A percentile compares a stretch with the other conserved stretches of the same genome.
Evolutionary conservation across 2,113 vertebrate species (phyloP).

Genomic region (Nothocercus julius): DNA sequence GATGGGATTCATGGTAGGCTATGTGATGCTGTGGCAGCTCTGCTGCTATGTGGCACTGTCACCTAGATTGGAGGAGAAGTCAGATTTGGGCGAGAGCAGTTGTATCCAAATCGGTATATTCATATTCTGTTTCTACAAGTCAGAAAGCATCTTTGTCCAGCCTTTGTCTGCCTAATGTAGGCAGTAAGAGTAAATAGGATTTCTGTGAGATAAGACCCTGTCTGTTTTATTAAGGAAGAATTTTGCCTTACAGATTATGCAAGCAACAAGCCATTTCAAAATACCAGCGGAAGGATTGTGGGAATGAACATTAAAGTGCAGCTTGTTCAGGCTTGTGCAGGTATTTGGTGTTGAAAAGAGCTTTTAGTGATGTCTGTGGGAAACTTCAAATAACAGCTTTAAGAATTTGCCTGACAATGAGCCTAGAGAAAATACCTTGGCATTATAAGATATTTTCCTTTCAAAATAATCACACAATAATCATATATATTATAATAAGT

Average conservation of each 20-base stretch:
- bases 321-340: not conserved
- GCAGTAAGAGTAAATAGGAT: not conserved
- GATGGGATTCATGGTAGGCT: not conserved
- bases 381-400: slow-evolving; percentile 36
- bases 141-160: not conserved
- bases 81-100: not conserved
- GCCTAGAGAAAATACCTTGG: slow-evolving; percentile 32
- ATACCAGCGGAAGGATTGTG: not conserved
- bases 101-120: not conserved
- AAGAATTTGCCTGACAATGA: slow-evolving; percentile 31
- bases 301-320: not conserved
- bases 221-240: not conserved
- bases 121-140: not conserved
- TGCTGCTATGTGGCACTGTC: not conserved
- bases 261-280: not conserved
- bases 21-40: not conserved
- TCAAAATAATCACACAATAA: slow-evolving; percentile 13
- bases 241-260: not conserved
- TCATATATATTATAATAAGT: slow-evolving; percentile 12
- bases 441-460: slow-evolving; percentile 35
- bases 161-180: not conserved
- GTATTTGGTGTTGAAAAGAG: slow-evolving; percentile 3
- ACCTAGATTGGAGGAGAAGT: not conserved
- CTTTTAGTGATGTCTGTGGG: not conserved
- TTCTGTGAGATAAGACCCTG: not conserved